Percentiles rank a stretch among this genome's conserved stretches.
phyloP scores from a whole-genome alignment of 1,140 invertebrate genomes.

The Spodoptera litura region DNA sequence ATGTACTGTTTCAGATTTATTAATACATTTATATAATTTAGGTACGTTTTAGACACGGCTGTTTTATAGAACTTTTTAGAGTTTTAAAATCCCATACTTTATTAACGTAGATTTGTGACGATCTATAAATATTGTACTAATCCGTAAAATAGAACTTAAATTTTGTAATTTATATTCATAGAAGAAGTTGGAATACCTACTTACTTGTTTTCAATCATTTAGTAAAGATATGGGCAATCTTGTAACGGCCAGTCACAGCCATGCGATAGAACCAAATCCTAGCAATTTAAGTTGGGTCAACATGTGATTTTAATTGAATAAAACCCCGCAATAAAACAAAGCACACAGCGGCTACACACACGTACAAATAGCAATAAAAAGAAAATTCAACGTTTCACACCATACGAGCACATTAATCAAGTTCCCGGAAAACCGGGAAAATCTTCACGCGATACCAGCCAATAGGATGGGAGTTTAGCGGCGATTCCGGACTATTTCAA shows the following conservation, averaged over 20 bases:
- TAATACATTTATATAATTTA: neutral
- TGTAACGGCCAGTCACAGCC: neutral
- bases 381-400: conserved; percentile 45
- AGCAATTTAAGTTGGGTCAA: neutral
- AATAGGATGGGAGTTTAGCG: conserved; percentile 71
- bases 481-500: conserved; percentile 69
- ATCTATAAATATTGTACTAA: too few species aligned
- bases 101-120: too few species aligned
- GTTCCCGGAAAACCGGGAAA: conserved; percentile 55
- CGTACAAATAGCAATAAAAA: conserved; percentile 47
- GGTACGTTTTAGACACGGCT: neutral
- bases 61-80: neutral
- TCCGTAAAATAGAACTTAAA: too few species aligned
- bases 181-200: too few species aligned
- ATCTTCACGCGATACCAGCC: conserved; percentile 64
- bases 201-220: neutral
- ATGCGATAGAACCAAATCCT: neutral
- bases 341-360: neutral
- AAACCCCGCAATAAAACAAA: conserved; percentile 10
- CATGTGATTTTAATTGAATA: conserved; percentile 6
- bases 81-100: too few species aligned
- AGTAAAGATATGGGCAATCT: neutral
- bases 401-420: conserved; percentile 60
- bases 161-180: too few species aligned
- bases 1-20: conserved; percentile 33